Base-by-base conservation (phyloP, 2,113 vertebrate species). In the Mastomys natalensis region DNA sequence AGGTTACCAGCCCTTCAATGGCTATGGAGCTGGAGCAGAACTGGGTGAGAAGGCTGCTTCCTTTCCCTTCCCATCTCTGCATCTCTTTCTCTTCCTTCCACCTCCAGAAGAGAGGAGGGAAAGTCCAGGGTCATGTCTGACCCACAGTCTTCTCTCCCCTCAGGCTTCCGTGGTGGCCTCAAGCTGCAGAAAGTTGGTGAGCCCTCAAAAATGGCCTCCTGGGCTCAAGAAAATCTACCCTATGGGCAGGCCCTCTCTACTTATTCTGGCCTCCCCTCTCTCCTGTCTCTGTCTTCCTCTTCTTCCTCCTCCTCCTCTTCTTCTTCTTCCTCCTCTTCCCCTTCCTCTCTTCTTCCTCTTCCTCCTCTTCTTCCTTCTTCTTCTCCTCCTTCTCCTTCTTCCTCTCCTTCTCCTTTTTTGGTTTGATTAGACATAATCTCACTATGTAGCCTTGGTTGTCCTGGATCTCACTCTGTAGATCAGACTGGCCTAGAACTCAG, bases 111-210 rank as follows among this genome's bases (percentile, higher is more conserved):
- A 6, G 29, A 5, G 17, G 48, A 24, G 7, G 6, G 34, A n/a
- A 24, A 73, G 53, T n/a, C 53, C 17, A 7, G 7, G 17, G 26
- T 31, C 43, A 2, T 58, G 48, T 62, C 81, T 78, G 73, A 86
- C 82, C 45, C 58, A 55, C 10, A 0, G 31, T 51, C 73, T 87
- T 64, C 37, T 80, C 84, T 70, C 58, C 64, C 22, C 37, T 8
- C 74, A 98, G 94, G 91, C 64, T 95, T 97, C 55, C 82, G 58
- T 15, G 92, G 81, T 64, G 94, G 84, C 90, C 80, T 96, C 73
- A 81, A 94, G 77, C 95, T 80, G 48, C 97, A 97, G 93, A 94
- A 96, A 98, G 93, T 95, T 6, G 97, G 97, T 98, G 90, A 97
- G 96, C 40, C 29, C 16, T 37, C 31, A 16, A 7, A 5, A 9